Base-by-base conservation (phyloP, 2,888 invertebrate genomes). In the Plebejus anna region DNA sequence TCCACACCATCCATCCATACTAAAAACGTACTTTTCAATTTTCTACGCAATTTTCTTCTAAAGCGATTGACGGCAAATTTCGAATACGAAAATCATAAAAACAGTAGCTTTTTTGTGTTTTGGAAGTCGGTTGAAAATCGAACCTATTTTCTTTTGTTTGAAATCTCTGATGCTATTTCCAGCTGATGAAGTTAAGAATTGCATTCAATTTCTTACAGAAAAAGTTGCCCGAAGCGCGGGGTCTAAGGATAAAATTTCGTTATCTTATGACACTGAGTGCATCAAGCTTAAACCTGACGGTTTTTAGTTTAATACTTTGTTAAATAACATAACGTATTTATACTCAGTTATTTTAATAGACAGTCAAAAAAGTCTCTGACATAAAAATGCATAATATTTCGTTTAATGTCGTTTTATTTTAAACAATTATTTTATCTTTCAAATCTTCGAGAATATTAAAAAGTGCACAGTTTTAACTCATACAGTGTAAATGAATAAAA, bases 191-290 rank as follows among this genome's bases (percentile, higher is more conserved):
- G 66, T 36, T 66, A 32, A 36, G 16, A 66, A 66, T 66, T 66
- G 66, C 32, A 66, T 66, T 66, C 32, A 66, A 66, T 66, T 32
- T 66, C 3, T 13, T 66, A 13, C 36, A 66, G 66, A 66, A 66
- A 66, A 32, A 66, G 32, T 66, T 32, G 66, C 13, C 4, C 32
- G 13, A 32, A 32, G 66, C 13, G 4, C 32, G 13, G 61, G 11
- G 61, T 22, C 28, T 66, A 66, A 66, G 32, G 36, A 66, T 66
- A 66, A 66, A 66, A 66, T 66, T 66, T 66, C 66, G 32, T 66
- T 66, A 66, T 66, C 32, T 66, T 36, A 66, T 66, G 66, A 32
- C 66, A 66, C 66, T 66, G 32, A 66, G 66, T 13, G 66, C 32
- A 66, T 66, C 13, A 36, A 36, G 16, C 66, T 13, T 5, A 32